Evolutionary conservation across 2,113 vertebrate genomes (phyloP).

Genomic region (Limanda limanda): DNA sequence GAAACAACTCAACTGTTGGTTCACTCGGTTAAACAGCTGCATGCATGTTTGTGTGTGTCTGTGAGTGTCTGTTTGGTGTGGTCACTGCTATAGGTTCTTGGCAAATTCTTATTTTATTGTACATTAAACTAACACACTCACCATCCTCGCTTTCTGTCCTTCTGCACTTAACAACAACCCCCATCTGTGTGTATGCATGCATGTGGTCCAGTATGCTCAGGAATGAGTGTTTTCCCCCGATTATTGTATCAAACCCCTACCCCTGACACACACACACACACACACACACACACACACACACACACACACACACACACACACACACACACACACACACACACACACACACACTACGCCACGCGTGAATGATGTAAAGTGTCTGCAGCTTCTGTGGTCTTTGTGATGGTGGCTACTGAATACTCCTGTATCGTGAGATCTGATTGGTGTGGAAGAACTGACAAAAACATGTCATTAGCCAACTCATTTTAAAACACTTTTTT

Average conservation of each 20-base stretch:
- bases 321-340: constrained; percentile 15
- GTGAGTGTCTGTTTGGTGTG: constrained; percentile 24
- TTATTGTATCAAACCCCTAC: neutral
- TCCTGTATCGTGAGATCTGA: constrained; percentile 48
- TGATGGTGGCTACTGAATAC: constrained; percentile 54
- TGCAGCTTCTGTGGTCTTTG: constrained; percentile 64
- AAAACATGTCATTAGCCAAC: constrained; percentile 63
- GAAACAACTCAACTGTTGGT: constrained; percentile 18
- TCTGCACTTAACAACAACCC: constrained; percentile 54
- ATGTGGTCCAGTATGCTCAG: constrained; percentile 45
- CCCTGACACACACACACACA: neutral
- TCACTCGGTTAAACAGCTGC: constrained; percentile 20
- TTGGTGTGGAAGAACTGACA: constrained; percentile 76
- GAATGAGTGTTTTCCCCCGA: constrained; percentile 34
- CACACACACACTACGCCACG: constrained; percentile 7
- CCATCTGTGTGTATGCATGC: constrained; percentile 46
- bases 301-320: constrained; percentile 13
- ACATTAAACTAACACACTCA: constrained; percentile 55
- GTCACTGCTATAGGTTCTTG: constrained; percentile 62
- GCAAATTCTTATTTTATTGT: constrained; percentile 34
- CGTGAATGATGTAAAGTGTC: constrained; percentile 34
- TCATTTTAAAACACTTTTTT: constrained; percentile 52
- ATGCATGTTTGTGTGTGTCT: constrained; percentile 12
- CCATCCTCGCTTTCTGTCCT: constrained; percentile 62
- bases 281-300: constrained; percentile 24